A percentile compares a stretch with the other conserved stretches of the same genome.
These are phyloP conservation scores for Benthosema pterotum DNA, from an alignment of 2,797 vertebrate genomes.

Conservation along the genomic window DNA sequence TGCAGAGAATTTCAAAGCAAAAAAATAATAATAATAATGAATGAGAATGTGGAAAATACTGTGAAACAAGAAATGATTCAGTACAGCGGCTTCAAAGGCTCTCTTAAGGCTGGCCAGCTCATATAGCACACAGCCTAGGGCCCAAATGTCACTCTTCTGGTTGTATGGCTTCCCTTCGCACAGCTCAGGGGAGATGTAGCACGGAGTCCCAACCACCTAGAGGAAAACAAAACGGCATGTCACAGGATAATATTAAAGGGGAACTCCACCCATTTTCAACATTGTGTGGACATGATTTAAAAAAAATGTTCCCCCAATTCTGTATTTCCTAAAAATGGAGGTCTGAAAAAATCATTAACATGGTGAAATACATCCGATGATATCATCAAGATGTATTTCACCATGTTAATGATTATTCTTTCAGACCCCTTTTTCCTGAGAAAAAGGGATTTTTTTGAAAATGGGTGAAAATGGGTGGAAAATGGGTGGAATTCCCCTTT, in stretches of 20 bases:
- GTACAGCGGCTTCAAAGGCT: slow-evolving; percentile 96
- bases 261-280: too few relatives aligned
- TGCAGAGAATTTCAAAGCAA: slow-evolving; percentile 5
- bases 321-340: too few relatives aligned
- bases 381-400: too few relatives aligned
- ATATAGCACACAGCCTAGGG: slow-evolving; percentile 95
- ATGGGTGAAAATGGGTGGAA: too few relatives aligned
- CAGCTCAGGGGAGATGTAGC: slow-evolving; percentile 98
- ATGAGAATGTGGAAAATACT: slow-evolving; percentile 4
- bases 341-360: too few relatives aligned
- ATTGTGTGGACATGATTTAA: too few relatives aligned
- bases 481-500: too few relatives aligned
- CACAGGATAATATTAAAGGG: background rate
- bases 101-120: slow-evolving; percentile 97
- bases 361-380: too few relatives aligned
- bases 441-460: too few relatives aligned
- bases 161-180: slow-evolving; percentile 99
- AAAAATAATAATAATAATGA: slow-evolving; percentile 15
- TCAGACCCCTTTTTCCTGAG: too few relatives aligned
- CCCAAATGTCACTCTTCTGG: slow-evolving; percentile 99
- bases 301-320: too few relatives aligned
- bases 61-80: slow-evolving; percentile 34
- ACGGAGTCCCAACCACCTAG: slow-evolving; percentile 96
- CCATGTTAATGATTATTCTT: too few relatives aligned
- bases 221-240: slow-evolving; percentile 4